These are phyloP conservation scores for Lanius collurio DNA, from an alignment of 2,113 vertebrate genomes.

Conservation along the genomic window DNA sequence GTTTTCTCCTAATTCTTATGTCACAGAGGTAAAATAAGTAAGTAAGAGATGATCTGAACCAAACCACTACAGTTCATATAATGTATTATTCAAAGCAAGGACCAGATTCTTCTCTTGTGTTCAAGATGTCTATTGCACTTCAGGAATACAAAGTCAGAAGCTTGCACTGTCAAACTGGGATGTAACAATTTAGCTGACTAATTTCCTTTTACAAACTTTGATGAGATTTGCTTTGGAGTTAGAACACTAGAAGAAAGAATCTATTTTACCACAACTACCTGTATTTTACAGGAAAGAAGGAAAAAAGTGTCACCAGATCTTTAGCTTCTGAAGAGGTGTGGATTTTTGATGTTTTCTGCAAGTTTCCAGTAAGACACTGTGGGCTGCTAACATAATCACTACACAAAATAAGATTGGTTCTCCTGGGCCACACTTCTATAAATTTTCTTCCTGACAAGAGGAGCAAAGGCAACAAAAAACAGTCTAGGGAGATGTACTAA, in stretches of 20 bases:
- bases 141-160: neutral
- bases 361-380: neutral
- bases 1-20: too few relatives aligned
- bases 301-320: neutral
- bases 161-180: neutral
- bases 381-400: neutral
- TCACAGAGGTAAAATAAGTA: too few relatives aligned
- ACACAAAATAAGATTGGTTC: conserved; percentile 29
- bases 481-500: conserved; percentile 49
- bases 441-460: conserved; percentile 63
- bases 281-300: neutral
- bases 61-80: too few relatives aligned
- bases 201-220: neutral
- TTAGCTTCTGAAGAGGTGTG: neutral
- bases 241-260: neutral
- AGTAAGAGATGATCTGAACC: too few relatives aligned
- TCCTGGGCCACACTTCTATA: conserved; percentile 40
- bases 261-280: neutral
- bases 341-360: conserved; percentile 40
- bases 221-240: neutral
- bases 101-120: neutral
- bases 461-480: conserved; percentile 46
- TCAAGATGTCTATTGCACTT: neutral
- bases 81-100: neutral
- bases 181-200: neutral